A percentile compares a stretch with the other conserved stretches of the same genome.
phyloP scores from a whole-genome alignment of 2,113 vertebrate species.

The Callaeas wilsoni region DNA sequence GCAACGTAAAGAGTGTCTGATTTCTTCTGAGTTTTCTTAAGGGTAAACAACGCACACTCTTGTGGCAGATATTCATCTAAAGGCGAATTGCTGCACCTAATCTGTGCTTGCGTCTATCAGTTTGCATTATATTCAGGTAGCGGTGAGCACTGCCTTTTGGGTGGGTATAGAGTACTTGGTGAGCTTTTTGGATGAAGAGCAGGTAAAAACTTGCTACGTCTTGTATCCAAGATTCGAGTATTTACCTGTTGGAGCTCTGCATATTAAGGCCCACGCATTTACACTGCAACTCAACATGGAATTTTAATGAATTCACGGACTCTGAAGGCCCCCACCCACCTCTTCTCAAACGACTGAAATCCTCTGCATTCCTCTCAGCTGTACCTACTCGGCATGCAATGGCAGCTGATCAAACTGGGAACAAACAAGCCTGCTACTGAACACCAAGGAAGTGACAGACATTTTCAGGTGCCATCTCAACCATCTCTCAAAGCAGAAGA shows the following conservation, averaged over 20 bases:
- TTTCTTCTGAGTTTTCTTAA: neutral
- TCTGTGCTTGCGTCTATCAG: neutral
- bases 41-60: neutral
- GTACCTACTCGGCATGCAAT: neutral
- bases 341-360: constrained; percentile 14
- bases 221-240: constrained; percentile 54
- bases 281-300: constrained; percentile 23
- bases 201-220: constrained; percentile 59
- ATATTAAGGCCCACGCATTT: constrained; percentile 51
- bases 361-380: neutral
- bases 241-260: constrained; percentile 62
- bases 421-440: neutral
- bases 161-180: constrained; percentile 21
- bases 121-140: constrained; percentile 19
- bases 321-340: constrained; percentile 16
- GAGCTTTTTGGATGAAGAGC: constrained; percentile 45
- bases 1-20: neutral
- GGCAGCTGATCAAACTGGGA: neutral
- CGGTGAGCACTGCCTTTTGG: neutral
- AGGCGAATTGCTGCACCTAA: neutral
- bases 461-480: neutral
- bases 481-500: neutral
- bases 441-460: neutral
- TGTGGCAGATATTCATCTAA: neutral
- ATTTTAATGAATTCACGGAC: constrained; percentile 53